Conservation (phyloP, 2,888 invertebrate genomes). For the Apodemia mormo region DNA sequence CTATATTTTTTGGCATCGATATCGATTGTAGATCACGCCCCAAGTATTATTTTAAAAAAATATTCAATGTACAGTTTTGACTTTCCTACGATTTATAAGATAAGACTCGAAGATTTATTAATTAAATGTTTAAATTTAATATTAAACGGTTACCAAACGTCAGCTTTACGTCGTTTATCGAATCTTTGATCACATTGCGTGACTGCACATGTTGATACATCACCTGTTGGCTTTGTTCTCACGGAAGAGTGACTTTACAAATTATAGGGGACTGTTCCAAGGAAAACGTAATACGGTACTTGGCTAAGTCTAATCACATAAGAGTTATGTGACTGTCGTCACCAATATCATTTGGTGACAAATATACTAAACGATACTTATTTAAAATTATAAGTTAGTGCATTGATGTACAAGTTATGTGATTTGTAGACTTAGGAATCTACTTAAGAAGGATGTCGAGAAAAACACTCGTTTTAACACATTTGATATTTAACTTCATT, state of each 20-base stretch:
- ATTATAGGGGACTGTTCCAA: slow-evolving; percentile 25
- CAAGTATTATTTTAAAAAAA: too few species aligned
- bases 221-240: slow-evolving; percentile 73
- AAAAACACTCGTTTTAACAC: too few species aligned
- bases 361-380: too few species aligned
- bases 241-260: slow-evolving; percentile 47
- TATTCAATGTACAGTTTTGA: too few species aligned
- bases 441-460: too few species aligned
- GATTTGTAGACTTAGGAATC: too few species aligned
- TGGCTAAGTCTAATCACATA: neutral
- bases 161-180: slow-evolving; percentile 1
- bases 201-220: slow-evolving; percentile 66
- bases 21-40: too few species aligned
- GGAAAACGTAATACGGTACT: neutral
- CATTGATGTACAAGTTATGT: too few species aligned
- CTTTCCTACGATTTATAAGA: too few species aligned
- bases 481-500: too few species aligned
- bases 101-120: neutral
- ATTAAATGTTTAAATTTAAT: neutral
- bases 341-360: neutral
- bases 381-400: too few species aligned
- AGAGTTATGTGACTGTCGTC: neutral
- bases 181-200: slow-evolving; percentile 54
- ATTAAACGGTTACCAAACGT: neutral
- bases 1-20: too few species aligned